Conservation (phyloP, 2,888 invertebrate species). For the Parnassius glacialis region DNA sequence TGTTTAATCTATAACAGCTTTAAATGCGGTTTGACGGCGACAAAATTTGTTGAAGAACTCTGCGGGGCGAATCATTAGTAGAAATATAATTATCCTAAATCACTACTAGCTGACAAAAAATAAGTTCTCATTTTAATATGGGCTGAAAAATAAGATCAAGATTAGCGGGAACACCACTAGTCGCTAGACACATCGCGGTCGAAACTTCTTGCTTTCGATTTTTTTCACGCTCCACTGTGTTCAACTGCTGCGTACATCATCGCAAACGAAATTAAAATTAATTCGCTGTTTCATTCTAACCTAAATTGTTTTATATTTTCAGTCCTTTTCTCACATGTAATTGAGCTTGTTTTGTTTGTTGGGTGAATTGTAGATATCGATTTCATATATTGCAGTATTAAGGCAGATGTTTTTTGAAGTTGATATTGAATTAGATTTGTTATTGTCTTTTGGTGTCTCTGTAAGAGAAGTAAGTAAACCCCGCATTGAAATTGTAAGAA, state of each 20-base stretch:
- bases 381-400: constrained; percentile 9
- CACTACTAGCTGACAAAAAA: too few species aligned
- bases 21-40: too few species aligned
- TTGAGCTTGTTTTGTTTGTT: neutral
- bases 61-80: too few species aligned
- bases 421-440: too few species aligned
- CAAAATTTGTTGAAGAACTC: too few species aligned
- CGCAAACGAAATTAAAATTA: constrained; percentile 19
- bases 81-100: too few species aligned
- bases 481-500: too few species aligned
- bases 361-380: constrained; percentile 6
- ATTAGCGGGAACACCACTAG: neutral
- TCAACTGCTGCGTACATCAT: constrained; percentile 8
- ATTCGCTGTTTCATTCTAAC: constrained; percentile 11
- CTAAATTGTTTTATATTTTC: neutral
- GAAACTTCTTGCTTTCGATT: constrained; percentile 21
- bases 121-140: too few species aligned
- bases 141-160: neutral
- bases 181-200: constrained; percentile 3
- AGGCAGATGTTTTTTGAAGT: neutral
- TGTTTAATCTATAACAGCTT: too few species aligned
- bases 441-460: too few species aligned
- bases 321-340: neutral
- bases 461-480: too few species aligned
- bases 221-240: constrained; percentile 22